These are phyloP conservation scores for Phytoseiulus persimilis DNA, from an alignment of 2,888 invertebrate species.

Conservation along the genomic window DNA sequence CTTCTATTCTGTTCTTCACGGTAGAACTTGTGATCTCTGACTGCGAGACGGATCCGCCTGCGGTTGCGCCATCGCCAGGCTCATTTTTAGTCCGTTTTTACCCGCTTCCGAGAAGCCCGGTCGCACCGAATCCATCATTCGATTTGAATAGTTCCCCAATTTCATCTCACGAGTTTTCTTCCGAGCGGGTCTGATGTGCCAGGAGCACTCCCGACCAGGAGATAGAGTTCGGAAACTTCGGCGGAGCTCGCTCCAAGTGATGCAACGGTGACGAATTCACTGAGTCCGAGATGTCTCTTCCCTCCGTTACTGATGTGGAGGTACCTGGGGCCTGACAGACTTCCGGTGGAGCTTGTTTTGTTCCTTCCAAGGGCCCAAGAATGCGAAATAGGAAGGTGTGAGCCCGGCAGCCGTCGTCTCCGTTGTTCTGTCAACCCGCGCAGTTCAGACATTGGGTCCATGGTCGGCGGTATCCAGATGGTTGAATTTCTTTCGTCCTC, in stretches of 20 bases:
- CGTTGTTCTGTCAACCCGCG: background rate
- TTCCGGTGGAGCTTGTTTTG: too few relatives aligned
- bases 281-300: too few relatives aligned
- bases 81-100: background rate
- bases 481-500: background rate
- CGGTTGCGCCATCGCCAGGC: background rate
- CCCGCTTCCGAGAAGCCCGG: background rate
- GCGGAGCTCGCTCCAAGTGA: too few relatives aligned
- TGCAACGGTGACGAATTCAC: too few relatives aligned
- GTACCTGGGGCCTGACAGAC: too few relatives aligned
- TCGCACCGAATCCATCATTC: background rate
- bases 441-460: background rate
- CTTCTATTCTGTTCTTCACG: background rate
- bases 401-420: background rate
- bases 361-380: too few relatives aligned
- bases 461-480: background rate
- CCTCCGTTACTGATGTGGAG: too few relatives aligned
- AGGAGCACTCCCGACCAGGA: too few relatives aligned
- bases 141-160: too few relatives aligned
- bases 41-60: background rate
- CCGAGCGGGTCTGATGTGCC: too few relatives aligned
- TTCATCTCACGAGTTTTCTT: background rate
- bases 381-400: background rate
- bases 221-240: too few relatives aligned
- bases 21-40: background rate